These are phyloP conservation scores for Heliconius aoede DNA, from an alignment of 2,888 invertebrate species.

Conservation along the genomic window DNA sequence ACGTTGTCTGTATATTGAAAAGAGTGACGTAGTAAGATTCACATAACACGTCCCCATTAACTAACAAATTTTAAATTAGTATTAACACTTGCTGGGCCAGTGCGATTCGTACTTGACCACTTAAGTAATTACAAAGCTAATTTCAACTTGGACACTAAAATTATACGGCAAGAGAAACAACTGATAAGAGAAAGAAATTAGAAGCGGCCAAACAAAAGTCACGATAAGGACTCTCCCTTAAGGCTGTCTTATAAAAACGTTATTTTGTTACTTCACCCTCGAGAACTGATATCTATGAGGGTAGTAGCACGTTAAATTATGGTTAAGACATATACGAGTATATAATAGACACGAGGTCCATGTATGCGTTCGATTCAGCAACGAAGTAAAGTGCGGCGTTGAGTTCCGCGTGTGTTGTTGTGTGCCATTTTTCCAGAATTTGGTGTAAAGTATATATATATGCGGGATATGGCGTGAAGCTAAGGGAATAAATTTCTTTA, in stretches of 20 bases:
- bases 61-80: neutral
- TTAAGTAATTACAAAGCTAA: slow-evolving; percentile 8
- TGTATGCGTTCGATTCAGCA: no score
- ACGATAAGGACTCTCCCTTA: slow-evolving; percentile 28
- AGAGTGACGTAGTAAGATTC: neutral
- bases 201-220: slow-evolving; percentile 26
- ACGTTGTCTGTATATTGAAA: no score
- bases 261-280: slow-evolving; percentile 23
- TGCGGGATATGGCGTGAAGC: no score
- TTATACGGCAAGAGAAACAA: neutral
- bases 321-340: neutral
- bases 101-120: neutral
- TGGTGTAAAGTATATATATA: no score
- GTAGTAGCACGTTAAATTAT: slow-evolving; percentile 7
- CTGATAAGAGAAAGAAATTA: slow-evolving; percentile 25
- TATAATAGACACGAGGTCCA: no score
- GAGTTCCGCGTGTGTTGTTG: no score
- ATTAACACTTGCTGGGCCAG: neutral
- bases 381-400: no score
- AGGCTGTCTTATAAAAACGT: slow-evolving; percentile 34
- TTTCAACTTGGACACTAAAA: slow-evolving; percentile 11
- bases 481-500: no score
- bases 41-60: neutral
- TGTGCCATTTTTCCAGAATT: no score
- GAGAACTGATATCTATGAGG: slow-evolving; percentile 15